phyloP scores from a whole-genome alignment of 2,888 invertebrate genomes.

The Lochmaea crataegi region DNA sequence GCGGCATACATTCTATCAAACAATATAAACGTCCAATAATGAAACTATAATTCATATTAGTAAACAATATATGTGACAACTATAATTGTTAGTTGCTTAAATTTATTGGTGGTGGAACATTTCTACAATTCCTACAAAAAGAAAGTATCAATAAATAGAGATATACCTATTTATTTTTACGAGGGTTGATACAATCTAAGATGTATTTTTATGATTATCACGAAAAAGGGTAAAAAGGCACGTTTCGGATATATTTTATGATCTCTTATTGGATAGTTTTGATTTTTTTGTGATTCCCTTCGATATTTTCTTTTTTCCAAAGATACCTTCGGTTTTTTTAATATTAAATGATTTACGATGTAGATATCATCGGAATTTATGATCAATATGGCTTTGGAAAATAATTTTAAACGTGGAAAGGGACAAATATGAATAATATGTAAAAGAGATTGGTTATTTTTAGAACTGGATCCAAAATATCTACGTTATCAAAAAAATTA shows the following conservation, averaged over 20 bases:
- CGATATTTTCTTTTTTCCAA: background rate
- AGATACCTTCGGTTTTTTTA: background rate
- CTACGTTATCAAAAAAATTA: too few species aligned
- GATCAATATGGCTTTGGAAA: too few species aligned
- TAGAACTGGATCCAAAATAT: too few species aligned
- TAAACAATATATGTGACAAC: background rate
- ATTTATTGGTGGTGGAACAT: background rate
- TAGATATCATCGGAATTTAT: background rate
- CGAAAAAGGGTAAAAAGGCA: background rate
- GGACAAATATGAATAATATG: too few species aligned
- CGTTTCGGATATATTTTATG: conserved; percentile 8
- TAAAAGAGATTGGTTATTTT: too few species aligned
- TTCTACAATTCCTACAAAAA: background rate
- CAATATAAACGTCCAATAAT: conserved; percentile 4
- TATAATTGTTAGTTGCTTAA: too few species aligned
- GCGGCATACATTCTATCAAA: background rate
- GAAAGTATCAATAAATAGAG: background rate
- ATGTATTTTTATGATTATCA: background rate
- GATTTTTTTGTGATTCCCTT: background rate
- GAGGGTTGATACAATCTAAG: too few species aligned
- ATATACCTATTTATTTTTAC: background rate
- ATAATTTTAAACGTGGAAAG: too few species aligned
- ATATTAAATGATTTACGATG: background rate
- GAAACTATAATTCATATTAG: background rate
- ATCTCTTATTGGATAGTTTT: conserved; percentile 9